Conservation (phyloP, 2,113 vertebrate species). For the Chloebia gouldiae region DNA sequence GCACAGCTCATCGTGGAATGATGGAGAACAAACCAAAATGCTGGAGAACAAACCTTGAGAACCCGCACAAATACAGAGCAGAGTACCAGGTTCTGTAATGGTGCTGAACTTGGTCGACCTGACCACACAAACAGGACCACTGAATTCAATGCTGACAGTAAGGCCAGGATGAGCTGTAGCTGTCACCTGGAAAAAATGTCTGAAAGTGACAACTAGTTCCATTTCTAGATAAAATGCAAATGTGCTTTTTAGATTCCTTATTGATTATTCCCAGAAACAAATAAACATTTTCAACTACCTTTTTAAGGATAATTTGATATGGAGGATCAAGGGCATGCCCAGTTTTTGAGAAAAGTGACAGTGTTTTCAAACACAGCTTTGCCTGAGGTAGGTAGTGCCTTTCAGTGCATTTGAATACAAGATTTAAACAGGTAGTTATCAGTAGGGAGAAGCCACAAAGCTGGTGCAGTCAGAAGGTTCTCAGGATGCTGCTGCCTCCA, state of each 20-base stretch:
- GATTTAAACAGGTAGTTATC: not conserved
- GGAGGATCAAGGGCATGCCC: not conserved
- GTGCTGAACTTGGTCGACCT: slow-evolving; percentile 24
- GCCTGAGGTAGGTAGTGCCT: not conserved
- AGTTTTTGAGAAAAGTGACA: not conserved
- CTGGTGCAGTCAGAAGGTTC: not conserved
- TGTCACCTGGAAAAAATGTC: not conserved
- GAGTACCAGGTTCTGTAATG: slow-evolving; percentile 8
- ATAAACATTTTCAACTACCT: not conserved
- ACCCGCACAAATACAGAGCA: slow-evolving; percentile 45
- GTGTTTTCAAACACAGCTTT: not conserved
- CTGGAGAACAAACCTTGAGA: not conserved
- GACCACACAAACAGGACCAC: slow-evolving; percentile 22
- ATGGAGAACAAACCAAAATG: not conserved
- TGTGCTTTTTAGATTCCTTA: not conserved
- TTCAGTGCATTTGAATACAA: not conserved
- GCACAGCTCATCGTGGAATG: not conserved
- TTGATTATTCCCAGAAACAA: not conserved
- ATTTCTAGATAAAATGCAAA: not conserved
- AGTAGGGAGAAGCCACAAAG: not conserved
- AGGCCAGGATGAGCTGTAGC: not conserved
- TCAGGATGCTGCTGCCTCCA: not conserved
- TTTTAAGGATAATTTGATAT: not conserved
- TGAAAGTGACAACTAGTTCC: not conserved
- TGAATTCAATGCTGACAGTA: not conserved